These are phyloP conservation scores for Clitarchus hookeri DNA, from an alignment of 2,888 invertebrate species.

Conservation along the genomic window DNA sequence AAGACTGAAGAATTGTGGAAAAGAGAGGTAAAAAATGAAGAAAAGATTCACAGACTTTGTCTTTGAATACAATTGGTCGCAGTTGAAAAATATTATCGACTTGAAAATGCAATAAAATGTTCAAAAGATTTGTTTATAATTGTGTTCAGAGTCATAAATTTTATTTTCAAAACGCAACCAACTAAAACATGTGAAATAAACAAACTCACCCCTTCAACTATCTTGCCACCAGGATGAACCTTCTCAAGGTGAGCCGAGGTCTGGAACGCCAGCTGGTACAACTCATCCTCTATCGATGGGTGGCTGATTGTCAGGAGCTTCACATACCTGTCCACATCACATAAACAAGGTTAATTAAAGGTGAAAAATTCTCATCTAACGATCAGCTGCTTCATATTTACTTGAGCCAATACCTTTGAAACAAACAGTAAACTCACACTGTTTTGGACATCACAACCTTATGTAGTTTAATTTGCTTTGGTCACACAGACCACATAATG, in stretches of 20 bases:
- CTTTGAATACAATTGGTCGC: too few relatives aligned
- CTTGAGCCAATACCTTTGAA: neutral
- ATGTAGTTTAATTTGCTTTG: too few relatives aligned
- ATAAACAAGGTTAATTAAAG: neutral
- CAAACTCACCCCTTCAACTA: slow-evolving; percentile 69
- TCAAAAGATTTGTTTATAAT: neutral
- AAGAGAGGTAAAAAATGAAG: too few relatives aligned
- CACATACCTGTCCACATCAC: slow-evolving; percentile 50
- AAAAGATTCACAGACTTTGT: too few relatives aligned
- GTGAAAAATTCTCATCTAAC: neutral
- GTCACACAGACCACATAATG: too few relatives aligned
- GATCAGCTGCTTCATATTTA: neutral
- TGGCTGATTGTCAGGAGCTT: slow-evolving; percentile 69
- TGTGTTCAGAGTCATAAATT: neutral
- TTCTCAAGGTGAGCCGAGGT: slow-evolving; percentile 71
- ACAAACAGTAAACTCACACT: too few relatives aligned
- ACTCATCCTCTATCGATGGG: slow-evolving; percentile 69
- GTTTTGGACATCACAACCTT: too few relatives aligned
- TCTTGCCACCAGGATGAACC: slow-evolving; percentile 80
- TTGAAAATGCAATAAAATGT: neutral
- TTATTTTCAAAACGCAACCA: neutral
- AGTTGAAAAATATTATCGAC: too few relatives aligned
- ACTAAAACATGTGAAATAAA: neutral
- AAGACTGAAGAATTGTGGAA: too few relatives aligned
- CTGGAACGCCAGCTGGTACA: slow-evolving; percentile 75